A percentile compares a stretch with the other conserved stretches of the same genome.
phyloP scores from a whole-genome alignment of 2,113 vertebrate genomes.

The Nothobranchius furzeri region DNA sequence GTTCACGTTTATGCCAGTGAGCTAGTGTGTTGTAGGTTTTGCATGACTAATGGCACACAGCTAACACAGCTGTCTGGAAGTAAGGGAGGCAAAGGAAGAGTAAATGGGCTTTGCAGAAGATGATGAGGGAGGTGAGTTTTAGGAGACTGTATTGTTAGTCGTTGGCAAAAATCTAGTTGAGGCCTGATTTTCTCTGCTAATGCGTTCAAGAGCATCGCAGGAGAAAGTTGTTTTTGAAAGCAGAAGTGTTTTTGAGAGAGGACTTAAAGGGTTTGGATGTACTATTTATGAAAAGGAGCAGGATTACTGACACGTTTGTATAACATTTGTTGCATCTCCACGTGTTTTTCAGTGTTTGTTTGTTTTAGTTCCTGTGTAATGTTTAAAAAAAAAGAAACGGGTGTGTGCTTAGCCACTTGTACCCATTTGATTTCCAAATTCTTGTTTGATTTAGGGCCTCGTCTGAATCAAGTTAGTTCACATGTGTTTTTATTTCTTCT shows the following conservation, averaged over 20 bases:
- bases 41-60: constrained; percentile 71
- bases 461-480: constrained; percentile 26
- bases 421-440: constrained; percentile 3
- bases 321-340: too few relatives aligned
- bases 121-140: constrained; percentile 45
- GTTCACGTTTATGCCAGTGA: constrained; percentile 76
- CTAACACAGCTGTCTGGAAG: constrained; percentile 68
- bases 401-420: background rate
- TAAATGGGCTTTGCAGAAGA: constrained; percentile 59
- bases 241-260: constrained; percentile 34
- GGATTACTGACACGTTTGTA: constrained; percentile 5
- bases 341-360: background rate
- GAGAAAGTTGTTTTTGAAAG: constrained; percentile 64
- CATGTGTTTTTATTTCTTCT: constrained; percentile 24
- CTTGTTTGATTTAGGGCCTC: constrained; percentile 17
- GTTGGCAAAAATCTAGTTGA: constrained; percentile 58
- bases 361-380: background rate
- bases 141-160: constrained; percentile 60
- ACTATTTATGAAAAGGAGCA: constrained; percentile 22
- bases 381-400: background rate
- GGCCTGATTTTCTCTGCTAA: constrained; percentile 53
- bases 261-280: constrained; percentile 18
- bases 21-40: constrained; percentile 68
- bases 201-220: constrained; percentile 45
- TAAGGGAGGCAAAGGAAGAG: constrained; percentile 48